These are phyloP conservation scores for Eublepharis macularius DNA, from an alignment of 2,113 vertebrate genomes.

Conservation along the genomic window DNA sequence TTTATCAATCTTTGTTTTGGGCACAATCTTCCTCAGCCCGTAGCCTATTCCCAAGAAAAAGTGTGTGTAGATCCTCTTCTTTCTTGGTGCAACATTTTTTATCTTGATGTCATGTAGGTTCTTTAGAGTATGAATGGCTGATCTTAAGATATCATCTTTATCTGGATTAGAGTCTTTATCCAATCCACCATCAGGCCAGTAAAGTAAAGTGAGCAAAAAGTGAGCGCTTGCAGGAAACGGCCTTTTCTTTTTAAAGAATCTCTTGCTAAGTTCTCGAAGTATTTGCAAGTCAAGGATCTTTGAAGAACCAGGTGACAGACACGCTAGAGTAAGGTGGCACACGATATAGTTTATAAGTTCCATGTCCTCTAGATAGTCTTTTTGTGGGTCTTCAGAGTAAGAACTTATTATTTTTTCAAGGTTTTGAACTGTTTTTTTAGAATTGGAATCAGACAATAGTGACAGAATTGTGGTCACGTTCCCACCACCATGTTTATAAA, in stretches of 20 bases:
- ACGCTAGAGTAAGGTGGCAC: slow-evolving; percentile 75
- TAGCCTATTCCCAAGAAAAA: slow-evolving; percentile 79
- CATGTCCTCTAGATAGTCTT: slow-evolving; percentile 61
- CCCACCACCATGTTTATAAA: slow-evolving; percentile 77
- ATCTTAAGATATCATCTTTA: slow-evolving; percentile 74
- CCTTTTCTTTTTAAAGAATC: slow-evolving; percentile 64
- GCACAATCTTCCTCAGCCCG: slow-evolving; percentile 77
- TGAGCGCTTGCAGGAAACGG: slow-evolving; percentile 69
- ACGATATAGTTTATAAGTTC: slow-evolving; percentile 78
- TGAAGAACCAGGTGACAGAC: slow-evolving; percentile 62
- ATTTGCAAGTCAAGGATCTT: slow-evolving; percentile 56
- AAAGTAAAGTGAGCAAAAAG: slow-evolving; percentile 79
- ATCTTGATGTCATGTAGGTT: slow-evolving; percentile 67
- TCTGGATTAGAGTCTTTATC: slow-evolving; percentile 59
- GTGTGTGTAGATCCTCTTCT: slow-evolving; percentile 76
- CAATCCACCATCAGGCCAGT: slow-evolving; percentile 82
- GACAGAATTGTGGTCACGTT: slow-evolving; percentile 78
- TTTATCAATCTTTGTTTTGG: slow-evolving; percentile 78
- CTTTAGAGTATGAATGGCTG: slow-evolving; percentile 74
- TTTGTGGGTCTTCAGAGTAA: slow-evolving; percentile 66
- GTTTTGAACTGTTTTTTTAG: slow-evolving; percentile 30
- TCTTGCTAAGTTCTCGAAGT: slow-evolving; percentile 71
- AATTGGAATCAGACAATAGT: slow-evolving; percentile 69
- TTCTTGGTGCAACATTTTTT: slow-evolving; percentile 76
- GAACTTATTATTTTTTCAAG: slow-evolving; percentile 73